phyloP scores from a whole-genome alignment of 2,797 vertebrate species.

The Hydrolagus colliei region DNA sequence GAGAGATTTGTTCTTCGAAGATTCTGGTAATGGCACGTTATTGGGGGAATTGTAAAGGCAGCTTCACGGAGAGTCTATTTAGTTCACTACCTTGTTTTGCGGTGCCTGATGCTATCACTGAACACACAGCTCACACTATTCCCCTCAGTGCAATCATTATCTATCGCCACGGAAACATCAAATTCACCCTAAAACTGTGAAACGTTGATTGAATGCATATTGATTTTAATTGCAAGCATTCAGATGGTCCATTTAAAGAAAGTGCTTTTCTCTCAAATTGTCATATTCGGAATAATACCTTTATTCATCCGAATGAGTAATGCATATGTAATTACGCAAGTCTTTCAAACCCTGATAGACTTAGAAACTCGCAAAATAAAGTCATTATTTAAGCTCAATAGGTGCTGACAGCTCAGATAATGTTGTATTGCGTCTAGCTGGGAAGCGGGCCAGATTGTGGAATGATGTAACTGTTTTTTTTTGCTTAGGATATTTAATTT shows the following conservation, averaged over 20 bases:
- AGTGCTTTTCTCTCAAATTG: not conserved
- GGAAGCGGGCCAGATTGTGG: conserved; percentile 1
- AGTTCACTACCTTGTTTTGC: not conserved
- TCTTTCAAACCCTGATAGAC: not conserved
- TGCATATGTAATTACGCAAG: not conserved
- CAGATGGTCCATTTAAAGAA: not conserved
- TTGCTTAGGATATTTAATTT: not conserved
- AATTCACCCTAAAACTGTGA: not conserved
- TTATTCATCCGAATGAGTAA: not conserved
- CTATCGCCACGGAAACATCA: not conserved
- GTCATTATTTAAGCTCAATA: not conserved
- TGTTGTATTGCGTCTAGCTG: not conserved
- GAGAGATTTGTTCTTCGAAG: not conserved
- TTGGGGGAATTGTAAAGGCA: not conserved
- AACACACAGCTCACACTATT: not conserved
- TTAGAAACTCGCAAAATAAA: not conserved
- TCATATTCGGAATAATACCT: not conserved
- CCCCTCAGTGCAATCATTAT: not conserved
- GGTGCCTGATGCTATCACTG: not conserved
- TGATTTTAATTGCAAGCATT: not conserved
- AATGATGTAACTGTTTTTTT: not conserved
- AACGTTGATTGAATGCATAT: not conserved
- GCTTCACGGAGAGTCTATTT: not conserved
- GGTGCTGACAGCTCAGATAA: conserved; percentile 2
- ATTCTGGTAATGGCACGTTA: not conserved